Evolutionary conservation across 35 echinoderm and acorn worm species (phyloP), one percentile per base, ranked within the genome.

Genomic region (Patiria miniata): DNA sequence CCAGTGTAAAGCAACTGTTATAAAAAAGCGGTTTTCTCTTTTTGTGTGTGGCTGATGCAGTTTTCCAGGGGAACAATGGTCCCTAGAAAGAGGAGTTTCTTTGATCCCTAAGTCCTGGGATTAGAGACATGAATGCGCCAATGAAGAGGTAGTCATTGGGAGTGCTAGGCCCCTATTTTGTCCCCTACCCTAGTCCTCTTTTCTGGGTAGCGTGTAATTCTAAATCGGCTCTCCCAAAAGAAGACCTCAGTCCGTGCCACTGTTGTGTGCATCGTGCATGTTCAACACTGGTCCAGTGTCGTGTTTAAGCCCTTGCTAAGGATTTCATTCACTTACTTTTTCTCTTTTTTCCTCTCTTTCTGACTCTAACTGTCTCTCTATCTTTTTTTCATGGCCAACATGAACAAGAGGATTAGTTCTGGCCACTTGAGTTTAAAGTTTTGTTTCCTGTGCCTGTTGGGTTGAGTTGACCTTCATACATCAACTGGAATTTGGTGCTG

Each of bases 341-440:
- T 47, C 4, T n/a, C n/a, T n/a, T n/a, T n/a, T n/a, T n/a, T n/a
- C n/a, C n/a, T n/a, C n/a, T n/a, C n/a, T n/a, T n/a, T n/a, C n/a
- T n/a, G n/a, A n/a, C n/a, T n/a, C n/a, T n/a, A n/a, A n/a, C n/a
- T n/a, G n/a, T n/a, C n/a, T n/a, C n/a, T n/a, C n/a, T 6, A 47
- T 47, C 12, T 12, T 4, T 47, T 47, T 47, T 47, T 47, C 42
- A 47, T 4, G 42, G 42, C 42, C 12, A 47, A 47, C 42, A 47
- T 47, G 4, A 73, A 73, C 65, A 73, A 73, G 65, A 32, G 65
- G 65, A 73, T 73, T 73, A 73, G 65, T 73, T 73, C 29, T 73
- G 65, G 65, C 19, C 65, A 73, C 65, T 73, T 73, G 65, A 73
- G 29, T 73, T 28, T 15, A 73, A 73, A 7, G 65, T 73, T 73